These are phyloP conservation scores for Agrochola lychnidis DNA, from an alignment of 2,888 invertebrate species.

Conservation along the genomic window DNA sequence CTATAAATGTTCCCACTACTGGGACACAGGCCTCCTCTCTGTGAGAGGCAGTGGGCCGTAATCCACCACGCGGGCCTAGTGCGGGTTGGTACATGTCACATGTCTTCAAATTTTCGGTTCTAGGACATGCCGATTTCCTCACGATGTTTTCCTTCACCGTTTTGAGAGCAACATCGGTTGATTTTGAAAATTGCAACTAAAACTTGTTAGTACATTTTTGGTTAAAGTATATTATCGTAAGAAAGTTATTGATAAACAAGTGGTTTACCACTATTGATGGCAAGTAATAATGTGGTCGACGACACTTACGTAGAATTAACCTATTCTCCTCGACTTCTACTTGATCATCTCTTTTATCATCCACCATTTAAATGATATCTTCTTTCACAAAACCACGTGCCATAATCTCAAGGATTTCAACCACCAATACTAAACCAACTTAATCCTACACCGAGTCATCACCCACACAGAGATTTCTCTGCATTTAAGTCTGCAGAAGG, in stretches of 20 bases:
- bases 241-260: too few relatives aligned
- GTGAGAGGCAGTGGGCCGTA: too few relatives aligned
- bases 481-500: constrained; percentile 38
- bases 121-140: too few relatives aligned
- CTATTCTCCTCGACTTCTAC: neutral
- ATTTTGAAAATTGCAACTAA: too few relatives aligned
- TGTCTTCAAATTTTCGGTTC: too few relatives aligned
- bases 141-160: too few relatives aligned
- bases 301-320: neutral
- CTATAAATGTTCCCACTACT: too few relatives aligned
- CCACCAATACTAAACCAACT: neutral
- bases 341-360: neutral
- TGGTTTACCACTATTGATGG: neutral
- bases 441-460: neutral
- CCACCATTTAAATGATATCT: neutral
- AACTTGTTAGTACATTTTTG: neutral
- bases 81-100: too few relatives aligned
- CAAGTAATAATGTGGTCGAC: neutral
- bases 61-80: too few relatives aligned
- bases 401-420: neutral
- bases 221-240: too few relatives aligned
- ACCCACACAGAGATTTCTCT: constrained; percentile 39
- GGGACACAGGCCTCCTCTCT: too few relatives aligned
- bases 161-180: too few relatives aligned
- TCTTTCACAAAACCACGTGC: neutral